Percentiles rank a stretch among this genome's conserved stretches.
phyloP scores from a whole-genome alignment of 2,888 invertebrate genomes.

The Aleiodes alternator region DNA sequence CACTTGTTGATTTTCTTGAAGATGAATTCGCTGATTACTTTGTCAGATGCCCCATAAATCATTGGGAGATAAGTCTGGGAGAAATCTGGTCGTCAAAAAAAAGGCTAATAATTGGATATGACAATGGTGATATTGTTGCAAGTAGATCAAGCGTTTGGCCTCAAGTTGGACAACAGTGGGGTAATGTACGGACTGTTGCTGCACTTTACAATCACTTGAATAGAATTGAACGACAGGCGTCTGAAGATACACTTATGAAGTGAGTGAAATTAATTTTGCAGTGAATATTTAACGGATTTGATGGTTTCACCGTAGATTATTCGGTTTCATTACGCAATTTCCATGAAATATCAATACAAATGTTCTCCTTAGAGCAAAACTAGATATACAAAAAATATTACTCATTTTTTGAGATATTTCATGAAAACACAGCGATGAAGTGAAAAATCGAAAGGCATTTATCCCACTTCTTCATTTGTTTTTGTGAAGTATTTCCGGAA shows the following conservation, averaged over 20 bases:
- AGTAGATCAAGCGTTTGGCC: slow-evolving; percentile 75
- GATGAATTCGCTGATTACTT: slow-evolving; percentile 70
- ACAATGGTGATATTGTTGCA: slow-evolving; percentile 71
- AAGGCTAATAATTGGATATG: slow-evolving; percentile 78
- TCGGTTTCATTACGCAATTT: too few species aligned
- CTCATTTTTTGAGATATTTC: background rate
- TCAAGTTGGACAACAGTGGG: slow-evolving; percentile 82
- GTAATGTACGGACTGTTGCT: slow-evolving; percentile 78
- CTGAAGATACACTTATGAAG: slow-evolving; percentile 34
- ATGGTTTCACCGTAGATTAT: background rate
- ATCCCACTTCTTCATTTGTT: too few species aligned
- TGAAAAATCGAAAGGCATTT: too few species aligned
- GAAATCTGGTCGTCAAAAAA: slow-evolving; percentile 77
- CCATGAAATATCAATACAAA: too few species aligned
- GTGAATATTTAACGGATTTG: background rate
- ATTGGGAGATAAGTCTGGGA: slow-evolving; percentile 75
- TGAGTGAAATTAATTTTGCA: slow-evolving; percentile 3
- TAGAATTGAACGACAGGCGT: slow-evolving; percentile 56
- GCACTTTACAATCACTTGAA: slow-evolving; percentile 78
- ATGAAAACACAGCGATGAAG: too few species aligned
- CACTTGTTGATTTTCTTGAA: slow-evolving; percentile 72
- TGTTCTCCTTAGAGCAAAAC: too few species aligned
- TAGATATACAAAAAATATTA: too few species aligned
- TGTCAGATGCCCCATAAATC: slow-evolving; percentile 70
- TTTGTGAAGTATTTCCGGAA: too few species aligned